These are phyloP conservation scores for Heterodera schachtii DNA, from an alignment of 1,140 invertebrate genomes.

Conservation along the genomic window DNA sequence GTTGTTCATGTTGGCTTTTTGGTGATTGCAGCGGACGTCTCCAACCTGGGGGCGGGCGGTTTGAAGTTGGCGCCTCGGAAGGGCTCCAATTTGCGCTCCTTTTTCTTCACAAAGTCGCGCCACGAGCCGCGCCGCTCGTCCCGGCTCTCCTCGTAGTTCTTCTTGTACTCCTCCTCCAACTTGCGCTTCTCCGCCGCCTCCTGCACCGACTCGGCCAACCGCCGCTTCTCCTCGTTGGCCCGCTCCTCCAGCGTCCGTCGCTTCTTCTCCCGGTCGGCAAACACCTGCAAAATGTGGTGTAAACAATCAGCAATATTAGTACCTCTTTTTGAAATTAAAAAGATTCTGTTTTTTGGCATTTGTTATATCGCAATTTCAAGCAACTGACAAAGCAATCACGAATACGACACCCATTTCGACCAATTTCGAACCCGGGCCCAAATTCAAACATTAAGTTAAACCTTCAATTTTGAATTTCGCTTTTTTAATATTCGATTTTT, in stretches of 20 bases:
- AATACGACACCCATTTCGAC: too few species aligned
- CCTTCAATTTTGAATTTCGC: too few species aligned
- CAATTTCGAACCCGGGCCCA: too few species aligned
- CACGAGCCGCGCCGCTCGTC: conserved; percentile 57
- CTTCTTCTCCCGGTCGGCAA: conserved; percentile 64
- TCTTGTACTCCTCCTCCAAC: conserved; percentile 63
- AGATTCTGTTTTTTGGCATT: too few species aligned
- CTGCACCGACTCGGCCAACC: conserved; percentile 53
- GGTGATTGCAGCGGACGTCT: conserved; percentile 34
- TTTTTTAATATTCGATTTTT: background rate
- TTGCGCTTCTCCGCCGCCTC: conserved; percentile 60
- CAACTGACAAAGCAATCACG: too few species aligned
- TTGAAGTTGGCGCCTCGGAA: conserved; percentile 48
- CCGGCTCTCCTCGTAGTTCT: conserved; percentile 65
- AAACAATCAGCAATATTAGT: too few species aligned
- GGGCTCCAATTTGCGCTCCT: conserved; percentile 47
- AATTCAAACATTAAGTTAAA: too few species aligned
- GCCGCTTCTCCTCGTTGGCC: conserved; percentile 61
- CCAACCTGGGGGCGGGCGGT: conserved; percentile 38
- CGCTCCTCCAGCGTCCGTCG: conserved; percentile 59
- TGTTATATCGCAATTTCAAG: too few species aligned
- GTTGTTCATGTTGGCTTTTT: background rate
- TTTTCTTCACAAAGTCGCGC: conserved; percentile 46
- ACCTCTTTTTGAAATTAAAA: too few species aligned
- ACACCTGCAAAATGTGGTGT: conserved; percentile 41